phyloP scores from a whole-genome alignment of 1,140 invertebrate genomes.

The Coelopa frigida region DNA sequence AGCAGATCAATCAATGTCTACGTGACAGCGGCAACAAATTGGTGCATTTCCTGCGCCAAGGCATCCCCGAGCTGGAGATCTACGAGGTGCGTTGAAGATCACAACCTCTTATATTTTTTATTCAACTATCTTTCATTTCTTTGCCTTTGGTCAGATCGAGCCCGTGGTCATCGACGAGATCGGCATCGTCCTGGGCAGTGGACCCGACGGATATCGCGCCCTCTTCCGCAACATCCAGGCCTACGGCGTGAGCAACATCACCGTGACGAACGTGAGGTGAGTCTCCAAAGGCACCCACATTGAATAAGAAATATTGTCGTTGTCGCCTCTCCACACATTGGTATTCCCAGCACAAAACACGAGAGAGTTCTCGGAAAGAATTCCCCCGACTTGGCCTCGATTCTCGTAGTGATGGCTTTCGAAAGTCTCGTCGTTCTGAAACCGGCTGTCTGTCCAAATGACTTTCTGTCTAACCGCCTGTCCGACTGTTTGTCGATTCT shows the following conservation, averaged over 20 bases:
- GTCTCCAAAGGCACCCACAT: too few species aligned
- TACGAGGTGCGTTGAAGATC: constrained; percentile 48
- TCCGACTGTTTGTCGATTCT: too few species aligned
- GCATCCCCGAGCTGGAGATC: constrained; percentile 59
- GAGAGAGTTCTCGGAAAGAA: neutral
- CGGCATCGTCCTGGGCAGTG: constrained; percentile 65
- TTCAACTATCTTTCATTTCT: neutral
- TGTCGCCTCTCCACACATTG: too few species aligned
- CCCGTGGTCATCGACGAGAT: constrained; percentile 72
- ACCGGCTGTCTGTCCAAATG: too few species aligned
- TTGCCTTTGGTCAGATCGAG: constrained; percentile 54
- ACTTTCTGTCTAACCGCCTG: too few species aligned
- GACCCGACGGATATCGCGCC: constrained; percentile 69
- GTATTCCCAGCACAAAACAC: too few species aligned
- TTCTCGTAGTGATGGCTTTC: too few species aligned
- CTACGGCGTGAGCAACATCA: constrained; percentile 67
- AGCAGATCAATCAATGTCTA: constrained; percentile 64
- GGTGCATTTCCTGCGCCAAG: constrained; percentile 59
- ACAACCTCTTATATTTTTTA: neutral
- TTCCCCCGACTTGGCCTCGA: neutral
- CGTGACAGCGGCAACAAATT: constrained; percentile 63
- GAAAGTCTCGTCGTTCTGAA: too few species aligned
- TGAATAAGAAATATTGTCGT: too few species aligned
- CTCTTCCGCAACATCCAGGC: constrained; percentile 70
- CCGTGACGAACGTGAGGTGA: constrained; percentile 66